A percentile compares a stretch with the other conserved stretches of the same genome.
Conservation (phyloP, 2,113 vertebrate species). For the Elgaria multicarinata region DNA sequence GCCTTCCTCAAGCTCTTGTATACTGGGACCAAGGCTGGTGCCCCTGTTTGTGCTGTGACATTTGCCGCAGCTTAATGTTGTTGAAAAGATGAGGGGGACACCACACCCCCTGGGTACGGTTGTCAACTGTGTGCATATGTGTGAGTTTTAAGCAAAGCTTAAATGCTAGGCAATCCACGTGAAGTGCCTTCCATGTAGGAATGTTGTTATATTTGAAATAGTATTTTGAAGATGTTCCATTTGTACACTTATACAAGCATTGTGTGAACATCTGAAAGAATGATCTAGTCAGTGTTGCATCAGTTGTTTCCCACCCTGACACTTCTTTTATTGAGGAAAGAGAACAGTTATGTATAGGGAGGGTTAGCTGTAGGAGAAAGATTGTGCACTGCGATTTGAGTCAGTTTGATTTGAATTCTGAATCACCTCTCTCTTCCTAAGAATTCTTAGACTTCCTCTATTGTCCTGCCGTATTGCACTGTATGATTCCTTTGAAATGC, state of each 20-base stretch:
- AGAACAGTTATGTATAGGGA: background rate
- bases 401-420: background rate
- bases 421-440: background rate
- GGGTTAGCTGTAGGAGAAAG: background rate
- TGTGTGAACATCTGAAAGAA: background rate
- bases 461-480: background rate
- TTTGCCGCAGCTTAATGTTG: background rate
- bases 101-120: background rate
- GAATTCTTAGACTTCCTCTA: background rate
- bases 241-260: background rate
- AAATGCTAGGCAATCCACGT: background rate
- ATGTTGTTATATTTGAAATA: background rate
- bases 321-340: background rate
- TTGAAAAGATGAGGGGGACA: background rate
- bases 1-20: background rate
- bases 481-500: conserved; percentile 6
- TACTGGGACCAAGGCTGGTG: too few species aligned
- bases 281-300: background rate
- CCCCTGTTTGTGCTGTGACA: background rate
- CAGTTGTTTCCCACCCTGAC: background rate
- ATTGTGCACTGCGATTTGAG: background rate
- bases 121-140: background rate
- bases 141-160: background rate
- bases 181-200: background rate
- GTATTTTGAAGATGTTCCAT: background rate